These are phyloP conservation scores for Mormyrus iriodes DNA, from an alignment of 2,113 vertebrate species.

Conservation along the genomic window DNA sequence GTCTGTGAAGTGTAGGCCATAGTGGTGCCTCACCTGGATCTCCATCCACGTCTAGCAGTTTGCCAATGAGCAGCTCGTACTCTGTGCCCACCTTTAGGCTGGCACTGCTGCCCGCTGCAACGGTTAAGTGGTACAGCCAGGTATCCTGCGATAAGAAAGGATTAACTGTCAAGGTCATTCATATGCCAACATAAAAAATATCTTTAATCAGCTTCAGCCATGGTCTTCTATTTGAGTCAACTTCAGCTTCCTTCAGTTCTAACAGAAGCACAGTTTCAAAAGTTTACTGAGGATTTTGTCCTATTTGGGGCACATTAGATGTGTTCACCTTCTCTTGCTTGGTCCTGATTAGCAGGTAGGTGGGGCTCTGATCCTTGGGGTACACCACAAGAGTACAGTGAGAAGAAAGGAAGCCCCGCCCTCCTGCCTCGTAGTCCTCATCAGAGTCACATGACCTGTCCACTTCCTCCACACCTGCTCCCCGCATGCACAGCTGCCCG, in stretches of 20 bases:
- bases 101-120: slow-evolving; percentile 70
- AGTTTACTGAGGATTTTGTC: background rate
- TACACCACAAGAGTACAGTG: slow-evolving; percentile 78
- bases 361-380: slow-evolving; percentile 78
- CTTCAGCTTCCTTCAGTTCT: background rate
- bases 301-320: background rate
- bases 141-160: slow-evolving; percentile 59
- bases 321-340: slow-evolving; percentile 78
- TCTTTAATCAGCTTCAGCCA: background rate
- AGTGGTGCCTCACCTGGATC: slow-evolving; percentile 64
- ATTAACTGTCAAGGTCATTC: background rate
- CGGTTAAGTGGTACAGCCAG: slow-evolving; percentile 78
- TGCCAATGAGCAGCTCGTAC: slow-evolving; percentile 73
- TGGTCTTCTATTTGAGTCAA: background rate
- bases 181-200: background rate
- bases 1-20: background rate
- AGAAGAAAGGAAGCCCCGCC: slow-evolving; percentile 72
- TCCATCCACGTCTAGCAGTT: slow-evolving; percentile 75
- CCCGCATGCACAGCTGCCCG: slow-evolving; percentile 67
- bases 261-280: background rate
- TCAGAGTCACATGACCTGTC: slow-evolving; percentile 85
- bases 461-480: slow-evolving; percentile 77
- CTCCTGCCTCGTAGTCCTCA: slow-evolving; percentile 76
- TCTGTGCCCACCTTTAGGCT: slow-evolving; percentile 71
- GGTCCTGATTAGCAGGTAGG: slow-evolving; percentile 78